Evolutionary conservation across 2,113 vertebrate species (phyloP), one percentile per base, ranked within the genome.

Genomic region (Sula dactylatra): DNA sequence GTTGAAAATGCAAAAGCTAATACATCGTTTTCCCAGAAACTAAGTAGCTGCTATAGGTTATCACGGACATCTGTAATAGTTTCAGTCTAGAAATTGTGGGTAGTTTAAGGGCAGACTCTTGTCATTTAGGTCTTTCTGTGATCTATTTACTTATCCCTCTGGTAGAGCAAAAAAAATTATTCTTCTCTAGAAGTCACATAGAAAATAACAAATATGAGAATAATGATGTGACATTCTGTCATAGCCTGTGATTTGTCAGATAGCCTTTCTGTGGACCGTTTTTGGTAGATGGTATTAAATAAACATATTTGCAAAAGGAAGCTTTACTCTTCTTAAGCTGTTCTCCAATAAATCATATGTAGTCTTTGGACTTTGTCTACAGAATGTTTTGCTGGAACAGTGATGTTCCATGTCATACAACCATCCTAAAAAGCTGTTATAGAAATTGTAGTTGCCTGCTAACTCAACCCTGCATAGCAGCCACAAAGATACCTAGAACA

Each of bases 101-200:
- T 70, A 84, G 61, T 82, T 88, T 92, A 52, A 87, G 66, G 70
- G 61, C 66, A 97, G 56, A n/a, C 17, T 81, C 44, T 67, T 94
- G 80, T 74, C n/a, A 80, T 82, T 93, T 87, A 45, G 61, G 54
- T 82, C 73, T 50, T 84, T 73, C 72, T 91, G n/a, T 96, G 91
- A 95, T 92, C 67, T 88, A 93, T 92, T 94, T 91, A 93, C 69
- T 96, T 27, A 80, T 82, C 71, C 32, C 38, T 90, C 58, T 66
- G 38, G 64, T 62, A 44, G 1, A 82, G 59, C 69, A 95, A 88
- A 91, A 94, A 88, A 93, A 86, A 88, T 80, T 81, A 44, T 84
- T 94, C 82, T 90, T 95, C 72, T 74, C n/a, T 54, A 73, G 69
- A 87, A 96, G 49, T 78, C 42, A 40, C 24, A 34, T 31, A 62